Percentiles rank a stretch among this genome's conserved stretches.
These are phyloP conservation scores for Apodemia duryi DNA, from an alignment of 2,888 invertebrate genomes.

Conservation along the genomic window DNA sequence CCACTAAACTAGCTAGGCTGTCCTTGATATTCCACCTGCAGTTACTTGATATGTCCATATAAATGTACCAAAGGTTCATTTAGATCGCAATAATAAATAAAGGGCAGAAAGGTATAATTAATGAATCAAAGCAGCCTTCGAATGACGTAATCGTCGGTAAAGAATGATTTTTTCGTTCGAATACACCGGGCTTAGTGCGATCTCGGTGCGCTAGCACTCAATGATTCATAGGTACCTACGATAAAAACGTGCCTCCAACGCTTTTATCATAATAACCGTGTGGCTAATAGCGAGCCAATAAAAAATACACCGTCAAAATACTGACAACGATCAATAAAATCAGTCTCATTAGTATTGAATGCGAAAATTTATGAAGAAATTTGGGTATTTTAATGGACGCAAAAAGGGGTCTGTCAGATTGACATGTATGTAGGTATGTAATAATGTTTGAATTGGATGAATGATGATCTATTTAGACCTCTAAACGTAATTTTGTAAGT, in stretches of 20 bases:
- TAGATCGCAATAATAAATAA: constrained; percentile 1
- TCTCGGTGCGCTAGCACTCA: constrained; percentile 42
- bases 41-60: too few relatives aligned
- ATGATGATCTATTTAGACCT: too few relatives aligned
- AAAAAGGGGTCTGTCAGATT: too few relatives aligned
- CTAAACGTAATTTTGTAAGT: too few relatives aligned
- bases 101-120: constrained; percentile 8
- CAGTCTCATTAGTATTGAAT: not conserved
- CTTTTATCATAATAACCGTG: not conserved
- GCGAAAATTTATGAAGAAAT: too few relatives aligned
- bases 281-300: not conserved
- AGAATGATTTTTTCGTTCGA: constrained; percentile 14
- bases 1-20: too few relatives aligned
- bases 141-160: constrained; percentile 4
- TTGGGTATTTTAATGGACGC: too few relatives aligned
- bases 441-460: too few relatives aligned
- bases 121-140: constrained; percentile 4
- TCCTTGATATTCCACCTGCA: too few relatives aligned
- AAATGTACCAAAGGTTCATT: not conserved
- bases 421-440: too few relatives aligned
- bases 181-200: constrained; percentile 35
- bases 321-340: not conserved
- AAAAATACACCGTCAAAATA: constrained; percentile 1
- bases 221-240: constrained; percentile 23
- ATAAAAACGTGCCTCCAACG: not conserved